Conservation (phyloP, 2,888 invertebrate genomes). For the Choreutis nemorana region DNA sequence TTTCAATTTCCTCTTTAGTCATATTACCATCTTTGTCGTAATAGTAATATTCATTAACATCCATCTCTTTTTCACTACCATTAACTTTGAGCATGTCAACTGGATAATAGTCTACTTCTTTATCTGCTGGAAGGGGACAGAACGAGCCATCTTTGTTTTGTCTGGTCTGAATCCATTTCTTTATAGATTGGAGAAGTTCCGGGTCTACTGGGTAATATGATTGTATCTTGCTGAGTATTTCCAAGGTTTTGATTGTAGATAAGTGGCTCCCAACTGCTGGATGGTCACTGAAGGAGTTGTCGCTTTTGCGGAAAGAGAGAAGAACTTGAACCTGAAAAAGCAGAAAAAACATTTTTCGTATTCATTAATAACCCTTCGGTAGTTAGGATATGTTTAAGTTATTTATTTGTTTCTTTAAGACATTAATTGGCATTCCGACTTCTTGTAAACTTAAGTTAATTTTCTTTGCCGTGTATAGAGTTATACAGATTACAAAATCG, state of each 20-base stretch:
- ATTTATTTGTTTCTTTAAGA: too few species aligned
- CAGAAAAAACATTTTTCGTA: conserved; percentile 1
- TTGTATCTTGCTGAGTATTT: conserved; percentile 68
- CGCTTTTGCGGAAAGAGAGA: conserved; percentile 68
- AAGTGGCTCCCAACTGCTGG: conserved; percentile 69
- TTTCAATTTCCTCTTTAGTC: conserved; percentile 49
- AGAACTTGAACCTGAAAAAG: conserved; percentile 66
- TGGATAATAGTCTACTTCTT: conserved; percentile 60
- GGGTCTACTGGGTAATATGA: conserved; percentile 70
- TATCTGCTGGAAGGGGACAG: conserved; percentile 64
- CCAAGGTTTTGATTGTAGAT: conserved; percentile 66
- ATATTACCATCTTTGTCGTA: conserved; percentile 60
- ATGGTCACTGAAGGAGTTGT: conserved; percentile 73
- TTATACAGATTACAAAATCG: background rate
- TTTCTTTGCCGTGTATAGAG: background rate
- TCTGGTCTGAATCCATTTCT: conserved; percentile 68
- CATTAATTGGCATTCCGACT: background rate
- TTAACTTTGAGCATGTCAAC: conserved; percentile 41
- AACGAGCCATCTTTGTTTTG: conserved; percentile 70
- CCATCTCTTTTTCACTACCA: conserved; percentile 36
- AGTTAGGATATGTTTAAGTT: too few species aligned
- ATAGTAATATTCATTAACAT: conserved; percentile 56
- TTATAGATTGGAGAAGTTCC: conserved; percentile 64
- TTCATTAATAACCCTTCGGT: too few species aligned
- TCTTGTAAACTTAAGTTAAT: background rate